Evolutionary conservation across 2,888 invertebrate genomes (phyloP), one percentile per base, ranked within the genome.

Genomic region (Teleiodes luculella): DNA sequence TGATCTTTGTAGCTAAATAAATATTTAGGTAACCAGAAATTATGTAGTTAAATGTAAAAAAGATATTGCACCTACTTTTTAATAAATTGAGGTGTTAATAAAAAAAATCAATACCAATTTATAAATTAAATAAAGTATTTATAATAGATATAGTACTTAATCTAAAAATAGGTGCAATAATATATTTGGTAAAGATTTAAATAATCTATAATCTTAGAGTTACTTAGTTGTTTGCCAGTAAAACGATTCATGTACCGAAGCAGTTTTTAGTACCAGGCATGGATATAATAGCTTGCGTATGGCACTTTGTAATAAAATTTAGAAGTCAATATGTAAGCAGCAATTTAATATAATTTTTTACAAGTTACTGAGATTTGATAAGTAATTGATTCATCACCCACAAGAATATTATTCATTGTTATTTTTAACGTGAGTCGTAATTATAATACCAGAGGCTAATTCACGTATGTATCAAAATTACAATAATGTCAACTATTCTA

Each of bases 1-100:
- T 77, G 76, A 78, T 77, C 70, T 74, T 63, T 66, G 63, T 70
- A 69, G 63, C 36, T 30, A 50, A 43, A 49, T 28, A 43, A 50
- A 54, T 50, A 20, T 46, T 14, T 37, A 48, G n/a, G 36, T 46
- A 24, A 36, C 35, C 8, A 24, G 24, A 35, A 36, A 7, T 20
- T 36, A 49, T 1, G 37, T 51, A 37, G 16, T 4, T 11, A 33
- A 51, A 6, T 41, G 24, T 45, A 8, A 13, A 43, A 13, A 43
- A 13, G 13, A 43, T 13, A 52, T 46, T 52, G 14, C 6, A 39
- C 13, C 18, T 20, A 37, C 28, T 50, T 31, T 2, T 37, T 8
- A n/a, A 36, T 36, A 37, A 47, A 10, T n/a, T 6, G n/a, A 14
- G n/a, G 13, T 48, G 14, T 13, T 33, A 20, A 48, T 24, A 2